Evolutionary conservation across 2,888 invertebrate genomes (phyloP).

Genomic region (Eumacrocentrus americanus): DNA sequence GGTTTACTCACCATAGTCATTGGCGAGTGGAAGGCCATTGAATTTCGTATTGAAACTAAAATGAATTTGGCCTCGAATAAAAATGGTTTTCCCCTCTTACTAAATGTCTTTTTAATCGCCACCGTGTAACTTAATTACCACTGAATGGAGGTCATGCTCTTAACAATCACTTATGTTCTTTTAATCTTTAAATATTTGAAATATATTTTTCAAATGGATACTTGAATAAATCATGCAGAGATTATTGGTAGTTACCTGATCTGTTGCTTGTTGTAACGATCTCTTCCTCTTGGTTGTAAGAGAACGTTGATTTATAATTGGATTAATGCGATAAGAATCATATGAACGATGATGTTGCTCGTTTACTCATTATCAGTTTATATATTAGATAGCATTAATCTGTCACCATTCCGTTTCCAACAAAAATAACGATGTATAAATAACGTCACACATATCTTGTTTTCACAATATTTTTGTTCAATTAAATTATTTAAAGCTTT

Average conservation of each 20-base stretch:
- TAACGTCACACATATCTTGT: not conserved
- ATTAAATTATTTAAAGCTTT: not conserved
- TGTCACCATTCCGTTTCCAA: not conserved
- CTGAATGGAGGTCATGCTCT: too few relatives aligned
- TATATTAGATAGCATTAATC: not conserved
- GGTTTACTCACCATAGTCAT: too few relatives aligned
- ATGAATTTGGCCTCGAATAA: not conserved
- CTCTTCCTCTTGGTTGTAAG: too few relatives aligned
- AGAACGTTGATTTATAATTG: not conserved
- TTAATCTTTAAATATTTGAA: not conserved
- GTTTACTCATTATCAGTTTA: not conserved
- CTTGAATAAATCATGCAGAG: not conserved
- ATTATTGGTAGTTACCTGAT: not conserved
- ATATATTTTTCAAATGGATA: not conserved
- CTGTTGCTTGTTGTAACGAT: too few relatives aligned
- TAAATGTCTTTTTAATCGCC: too few relatives aligned
- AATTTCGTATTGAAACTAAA: not conserved
- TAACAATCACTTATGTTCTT: not conserved
- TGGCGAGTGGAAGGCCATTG: too few relatives aligned
- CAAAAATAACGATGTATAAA: not conserved
- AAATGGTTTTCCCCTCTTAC: not conserved
- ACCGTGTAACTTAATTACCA: too few relatives aligned
- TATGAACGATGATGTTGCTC: too few relatives aligned
- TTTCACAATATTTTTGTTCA: not conserved
- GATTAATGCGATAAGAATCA: not conserved